Evolutionary conservation across 2,113 vertebrate species (phyloP).

Genomic region (Oryzias woworae): DNA sequence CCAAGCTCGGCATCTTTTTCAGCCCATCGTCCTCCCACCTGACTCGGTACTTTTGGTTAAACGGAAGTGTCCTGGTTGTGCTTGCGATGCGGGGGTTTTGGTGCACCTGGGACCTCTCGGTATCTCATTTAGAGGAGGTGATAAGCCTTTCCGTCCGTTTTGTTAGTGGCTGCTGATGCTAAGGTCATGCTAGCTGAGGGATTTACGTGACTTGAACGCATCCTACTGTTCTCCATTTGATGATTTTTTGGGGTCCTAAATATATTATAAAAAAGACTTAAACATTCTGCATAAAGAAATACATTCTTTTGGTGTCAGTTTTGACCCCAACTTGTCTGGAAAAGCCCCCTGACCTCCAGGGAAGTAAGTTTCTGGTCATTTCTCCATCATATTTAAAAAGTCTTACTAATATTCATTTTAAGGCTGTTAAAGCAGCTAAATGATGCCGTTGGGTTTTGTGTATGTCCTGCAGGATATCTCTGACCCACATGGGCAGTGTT

Average conservation of each 20-base stretch:
- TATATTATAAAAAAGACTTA: not conserved
- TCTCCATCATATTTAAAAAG: too few relatives aligned
- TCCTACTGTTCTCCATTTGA: not conserved
- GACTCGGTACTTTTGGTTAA: too few relatives aligned
- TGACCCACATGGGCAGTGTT: constrained; percentile 84
- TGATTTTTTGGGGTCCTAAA: not conserved
- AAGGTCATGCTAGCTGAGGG: constrained; percentile 71
- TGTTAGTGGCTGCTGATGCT: constrained; percentile 44
- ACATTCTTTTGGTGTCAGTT: not conserved
- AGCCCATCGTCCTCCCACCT: too few relatives aligned
- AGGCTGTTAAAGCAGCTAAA: not conserved
- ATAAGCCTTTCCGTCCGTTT: not conserved
- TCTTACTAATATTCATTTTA: too few relatives aligned
- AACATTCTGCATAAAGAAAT: too few relatives aligned
- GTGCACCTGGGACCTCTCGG: too few relatives aligned
- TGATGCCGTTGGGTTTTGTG: not conserved
- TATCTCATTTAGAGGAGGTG: not conserved
- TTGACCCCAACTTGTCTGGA: not conserved
- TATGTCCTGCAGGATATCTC: constrained; percentile 36
- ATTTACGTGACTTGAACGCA: constrained; percentile 39
- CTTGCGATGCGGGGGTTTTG: too few relatives aligned
- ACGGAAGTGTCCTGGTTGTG: too few relatives aligned
- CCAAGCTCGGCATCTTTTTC: too few relatives aligned
- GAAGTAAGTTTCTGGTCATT: too few relatives aligned
- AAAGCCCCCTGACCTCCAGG: too few relatives aligned